phyloP scores from a whole-genome alignment of 64 coral and sea anemone genomes.

The Pocillopora damicornis region DNA sequence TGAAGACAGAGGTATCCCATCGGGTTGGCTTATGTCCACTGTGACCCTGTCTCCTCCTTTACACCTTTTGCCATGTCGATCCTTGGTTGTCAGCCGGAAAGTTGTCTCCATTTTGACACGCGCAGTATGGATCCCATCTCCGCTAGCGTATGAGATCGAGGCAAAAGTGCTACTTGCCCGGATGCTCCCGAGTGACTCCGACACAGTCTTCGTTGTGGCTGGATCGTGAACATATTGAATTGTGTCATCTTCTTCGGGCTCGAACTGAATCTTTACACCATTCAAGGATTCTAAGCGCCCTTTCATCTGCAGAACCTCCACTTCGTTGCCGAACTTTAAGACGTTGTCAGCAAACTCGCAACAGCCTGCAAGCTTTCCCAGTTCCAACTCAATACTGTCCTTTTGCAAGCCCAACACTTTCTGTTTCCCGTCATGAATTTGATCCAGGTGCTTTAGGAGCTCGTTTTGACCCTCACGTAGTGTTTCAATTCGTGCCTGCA shows the following conservation, averaged over 20 bases:
- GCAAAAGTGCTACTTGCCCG: conserved; percentile 94
- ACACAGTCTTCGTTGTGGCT: conserved; percentile 48
- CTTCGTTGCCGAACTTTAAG: conserved; percentile 82
- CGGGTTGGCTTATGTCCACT: conserved; percentile 84
- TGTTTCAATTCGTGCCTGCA: conserved; percentile 58
- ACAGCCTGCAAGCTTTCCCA: conserved; percentile 88
- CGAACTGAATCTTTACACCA: conserved; percentile 75
- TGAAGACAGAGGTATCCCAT: conserved; percentile 57
- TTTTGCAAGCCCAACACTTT: conserved; percentile 91
- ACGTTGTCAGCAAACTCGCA: conserved; percentile 97
- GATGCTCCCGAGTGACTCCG: conserved; percentile 72
- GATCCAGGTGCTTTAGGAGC: conserved; percentile 63
- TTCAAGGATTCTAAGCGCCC: conserved; percentile 72
- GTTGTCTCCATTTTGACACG: conserved; percentile 89
- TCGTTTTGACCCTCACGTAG: conserved; percentile 64
- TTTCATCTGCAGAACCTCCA: conserved; percentile 92
- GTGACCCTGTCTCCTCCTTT: conserved; percentile 84
- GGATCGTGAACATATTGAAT: conserved; percentile 84
- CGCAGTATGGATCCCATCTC: conserved; percentile 88
- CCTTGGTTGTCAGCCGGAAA: conserved; percentile 86
- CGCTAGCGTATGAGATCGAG: conserved; percentile 89
- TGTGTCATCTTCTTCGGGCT: conserved; percentile 94
- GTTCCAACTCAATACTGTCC: conserved; percentile 89
- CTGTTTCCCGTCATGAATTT: conserved; percentile 79
- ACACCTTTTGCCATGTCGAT: conserved; percentile 78